A percentile compares a stretch with the other conserved stretches of the same genome.
Evolutionary conservation across 1,140 invertebrate species (phyloP).

Genomic region (Lethrus apterus): DNA sequence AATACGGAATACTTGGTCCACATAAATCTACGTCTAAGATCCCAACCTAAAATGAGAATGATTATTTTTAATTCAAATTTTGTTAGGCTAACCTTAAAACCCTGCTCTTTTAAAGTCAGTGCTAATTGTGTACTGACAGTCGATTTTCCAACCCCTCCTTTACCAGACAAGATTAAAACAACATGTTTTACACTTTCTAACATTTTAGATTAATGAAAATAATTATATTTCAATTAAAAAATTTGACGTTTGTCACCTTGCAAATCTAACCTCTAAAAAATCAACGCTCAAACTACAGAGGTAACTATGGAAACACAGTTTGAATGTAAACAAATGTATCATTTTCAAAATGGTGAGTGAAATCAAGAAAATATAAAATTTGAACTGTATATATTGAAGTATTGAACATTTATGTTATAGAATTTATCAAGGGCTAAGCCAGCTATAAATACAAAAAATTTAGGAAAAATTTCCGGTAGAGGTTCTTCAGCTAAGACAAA

Average conservation of each 20-base stretch:
- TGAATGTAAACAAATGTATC: neutral
- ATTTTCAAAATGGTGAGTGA: neutral
- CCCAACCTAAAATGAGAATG: constrained; percentile 58
- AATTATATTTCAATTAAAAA: too few species aligned
- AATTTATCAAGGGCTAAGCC: constrained; percentile 36
- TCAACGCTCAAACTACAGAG: neutral
- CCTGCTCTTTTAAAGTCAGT: constrained; percentile 67
- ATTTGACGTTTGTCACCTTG: too few species aligned
- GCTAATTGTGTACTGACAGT: constrained; percentile 86
- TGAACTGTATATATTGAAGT: neutral
- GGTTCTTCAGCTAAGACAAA: constrained; percentile 33
- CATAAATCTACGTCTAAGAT: constrained; percentile 91
- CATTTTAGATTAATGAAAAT: constrained; percentile 30
- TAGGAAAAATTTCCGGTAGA: constrained; percentile 15
- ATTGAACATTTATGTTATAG: constrained; percentile 20
- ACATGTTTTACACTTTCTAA: constrained; percentile 80
- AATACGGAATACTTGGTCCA: constrained; percentile 73
- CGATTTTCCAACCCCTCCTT: constrained; percentile 96
- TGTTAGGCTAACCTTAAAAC: constrained; percentile 64
- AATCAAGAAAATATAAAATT: neutral
- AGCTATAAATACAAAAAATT: constrained; percentile 22
- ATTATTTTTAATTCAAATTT: constrained; percentile 4
- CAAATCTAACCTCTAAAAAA: too few species aligned
- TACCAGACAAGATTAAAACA: constrained; percentile 88
- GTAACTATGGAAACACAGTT: constrained; percentile 1